Evolutionary conservation across 2,797 vertebrate species (phyloP).

Genomic region (Enteromius thamalakanensis): DNA sequence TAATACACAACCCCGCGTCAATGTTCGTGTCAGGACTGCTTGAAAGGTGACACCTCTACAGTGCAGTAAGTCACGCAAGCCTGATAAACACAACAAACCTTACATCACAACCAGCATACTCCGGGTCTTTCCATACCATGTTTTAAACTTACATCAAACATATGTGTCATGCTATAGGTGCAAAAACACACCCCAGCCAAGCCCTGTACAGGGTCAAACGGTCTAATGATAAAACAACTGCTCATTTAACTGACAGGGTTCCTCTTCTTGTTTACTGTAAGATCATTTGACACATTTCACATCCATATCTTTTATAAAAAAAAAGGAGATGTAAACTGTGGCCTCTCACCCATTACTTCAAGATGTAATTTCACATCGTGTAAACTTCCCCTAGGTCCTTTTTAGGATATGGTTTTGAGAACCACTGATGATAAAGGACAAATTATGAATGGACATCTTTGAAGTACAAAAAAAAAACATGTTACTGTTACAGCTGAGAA

Average conservation of each 20-base stretch:
- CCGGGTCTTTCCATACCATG: neutral
- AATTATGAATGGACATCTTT: neutral
- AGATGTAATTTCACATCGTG: neutral
- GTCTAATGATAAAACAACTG: neutral
- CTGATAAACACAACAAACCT: slow-evolving; percentile 12
- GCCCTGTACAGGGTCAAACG: neutral
- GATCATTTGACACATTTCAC: slow-evolving; percentile 1
- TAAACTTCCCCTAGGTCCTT: neutral
- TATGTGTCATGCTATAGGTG: neutral
- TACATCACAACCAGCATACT: neutral
- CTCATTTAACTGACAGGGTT: neutral
- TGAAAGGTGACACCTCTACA: slow-evolving; percentile 8
- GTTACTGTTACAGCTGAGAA: neutral
- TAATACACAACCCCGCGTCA: neutral
- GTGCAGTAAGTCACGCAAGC: slow-evolving; percentile 22
- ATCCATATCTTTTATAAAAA: neutral
- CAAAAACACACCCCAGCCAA: neutral
- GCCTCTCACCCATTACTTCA: neutral
- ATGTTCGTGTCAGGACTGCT: neutral
- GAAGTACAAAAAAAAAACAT: neutral
- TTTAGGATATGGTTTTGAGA: neutral
- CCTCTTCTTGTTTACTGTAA: slow-evolving; percentile 19
- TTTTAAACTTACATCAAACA: neutral
- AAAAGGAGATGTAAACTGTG: neutral
- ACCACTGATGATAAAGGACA: neutral